These are phyloP conservation scores for Tenthredo notha DNA, from an alignment of 2,888 invertebrate genomes.

Conservation along the genomic window DNA sequence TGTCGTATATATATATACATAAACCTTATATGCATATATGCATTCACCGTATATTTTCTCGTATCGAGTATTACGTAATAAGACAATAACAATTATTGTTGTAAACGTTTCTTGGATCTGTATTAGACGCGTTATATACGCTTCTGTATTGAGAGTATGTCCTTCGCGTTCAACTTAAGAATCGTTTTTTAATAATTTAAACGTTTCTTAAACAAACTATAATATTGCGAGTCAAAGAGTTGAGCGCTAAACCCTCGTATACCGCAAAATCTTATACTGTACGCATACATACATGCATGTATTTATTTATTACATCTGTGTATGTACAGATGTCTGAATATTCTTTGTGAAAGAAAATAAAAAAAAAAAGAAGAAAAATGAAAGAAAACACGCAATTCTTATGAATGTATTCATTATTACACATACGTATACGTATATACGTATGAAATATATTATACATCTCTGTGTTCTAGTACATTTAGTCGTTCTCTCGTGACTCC, in stretches of 20 bases:
- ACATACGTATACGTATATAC: neutral
- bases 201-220: neutral
- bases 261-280: neutral
- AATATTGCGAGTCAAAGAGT: neutral
- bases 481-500: neutral
- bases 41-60: neutral
- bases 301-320: neutral
- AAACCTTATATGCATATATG: neutral
- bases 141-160: neutral
- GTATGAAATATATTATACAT: neutral
- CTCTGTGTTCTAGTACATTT: neutral
- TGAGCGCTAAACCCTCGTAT: neutral
- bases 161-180: neutral
- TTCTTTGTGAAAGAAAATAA: neutral
- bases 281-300: neutral
- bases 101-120: slow-evolving; percentile 24
- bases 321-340: neutral
- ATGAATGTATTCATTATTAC: neutral
- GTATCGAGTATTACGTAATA: neutral
- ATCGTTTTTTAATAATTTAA: slow-evolving; percentile 3
- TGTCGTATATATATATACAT: neutral
- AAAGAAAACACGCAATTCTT: neutral
- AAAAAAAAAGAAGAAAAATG: neutral
- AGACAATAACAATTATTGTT: slow-evolving; percentile 31
- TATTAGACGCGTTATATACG: neutral